phyloP scores from a whole-genome alignment of 2,113 vertebrate genomes.

The Prionailurus bengalensis region DNA sequence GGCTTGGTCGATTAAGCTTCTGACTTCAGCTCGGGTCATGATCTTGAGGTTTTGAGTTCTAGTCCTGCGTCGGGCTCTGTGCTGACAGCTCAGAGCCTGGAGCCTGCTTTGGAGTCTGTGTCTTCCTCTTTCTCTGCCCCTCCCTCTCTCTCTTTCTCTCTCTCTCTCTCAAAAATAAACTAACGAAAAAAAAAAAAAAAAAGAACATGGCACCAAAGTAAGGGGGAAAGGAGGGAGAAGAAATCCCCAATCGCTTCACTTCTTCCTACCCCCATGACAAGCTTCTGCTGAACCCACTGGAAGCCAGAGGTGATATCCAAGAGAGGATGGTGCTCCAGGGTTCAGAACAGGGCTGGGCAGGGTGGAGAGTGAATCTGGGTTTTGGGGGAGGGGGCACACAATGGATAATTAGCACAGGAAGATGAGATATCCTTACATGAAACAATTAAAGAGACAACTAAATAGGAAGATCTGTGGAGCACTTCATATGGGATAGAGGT shows the following conservation, averaged over 20 bases:
- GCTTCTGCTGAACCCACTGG: neutral
- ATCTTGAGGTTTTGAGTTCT: no score
- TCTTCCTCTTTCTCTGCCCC: no score
- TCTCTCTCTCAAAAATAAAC: no score
- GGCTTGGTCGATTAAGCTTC: no score
- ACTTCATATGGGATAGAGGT: neutral
- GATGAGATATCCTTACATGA: constrained; percentile 22
- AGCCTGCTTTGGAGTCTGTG: no score
- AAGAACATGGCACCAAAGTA: neutral
- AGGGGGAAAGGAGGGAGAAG: neutral
- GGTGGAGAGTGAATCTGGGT: neutral
- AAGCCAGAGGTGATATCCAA: neutral
- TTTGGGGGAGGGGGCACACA: neutral
- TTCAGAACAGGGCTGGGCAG: neutral
- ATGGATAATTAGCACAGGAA: neutral
- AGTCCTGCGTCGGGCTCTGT: no score
- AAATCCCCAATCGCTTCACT: neutral
- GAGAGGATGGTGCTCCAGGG: neutral
- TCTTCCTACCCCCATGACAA: neutral
- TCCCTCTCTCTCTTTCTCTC: no score
- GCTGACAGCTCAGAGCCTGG: no score
- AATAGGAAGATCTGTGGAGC: neutral
- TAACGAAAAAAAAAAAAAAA: no score
- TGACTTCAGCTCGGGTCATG: no score
- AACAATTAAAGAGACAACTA: constrained; percentile 49